phyloP scores from a whole-genome alignment of 2,888 invertebrate genomes.

The Sinodicranocentrus sp. region DNA sequence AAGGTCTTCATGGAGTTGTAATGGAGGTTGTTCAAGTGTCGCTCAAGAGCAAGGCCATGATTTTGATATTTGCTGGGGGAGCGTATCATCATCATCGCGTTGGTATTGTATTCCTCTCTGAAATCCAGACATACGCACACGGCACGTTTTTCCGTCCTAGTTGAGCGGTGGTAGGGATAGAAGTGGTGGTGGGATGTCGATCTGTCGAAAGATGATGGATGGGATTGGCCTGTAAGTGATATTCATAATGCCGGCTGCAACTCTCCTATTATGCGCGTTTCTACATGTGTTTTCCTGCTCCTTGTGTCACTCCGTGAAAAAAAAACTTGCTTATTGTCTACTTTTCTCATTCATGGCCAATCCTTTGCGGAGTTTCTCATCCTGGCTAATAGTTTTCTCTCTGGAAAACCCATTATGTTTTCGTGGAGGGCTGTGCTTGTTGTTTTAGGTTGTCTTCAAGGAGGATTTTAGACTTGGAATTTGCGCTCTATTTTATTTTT shows the following conservation, averaged over 20 bases:
- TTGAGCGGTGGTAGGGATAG: conserved; percentile 23
- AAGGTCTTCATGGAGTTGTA: neutral
- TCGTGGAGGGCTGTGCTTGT: too few species aligned
- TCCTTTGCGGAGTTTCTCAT: too few species aligned
- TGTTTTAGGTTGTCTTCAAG: too few species aligned
- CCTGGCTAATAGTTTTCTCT: too few species aligned
- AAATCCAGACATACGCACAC: too few species aligned
- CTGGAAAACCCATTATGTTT: too few species aligned
- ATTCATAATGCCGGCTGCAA: conserved; percentile 49
- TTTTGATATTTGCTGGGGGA: conserved; percentile 36
- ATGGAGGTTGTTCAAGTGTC: conserved; percentile 40
- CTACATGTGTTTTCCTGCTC: neutral
- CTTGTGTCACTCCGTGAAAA: neutral
- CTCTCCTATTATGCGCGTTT: neutral
- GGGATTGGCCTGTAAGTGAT: conserved; percentile 62
- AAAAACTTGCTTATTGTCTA: too few species aligned
- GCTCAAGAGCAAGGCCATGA: conserved; percentile 44
- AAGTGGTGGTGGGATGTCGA: conserved; percentile 53
- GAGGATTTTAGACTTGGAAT: too few species aligned
- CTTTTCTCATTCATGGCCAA: too few species aligned
- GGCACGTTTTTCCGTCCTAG: conserved; percentile 35
- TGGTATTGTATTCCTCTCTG: too few species aligned
- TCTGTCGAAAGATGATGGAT: conserved; percentile 64
- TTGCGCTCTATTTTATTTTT: too few species aligned
- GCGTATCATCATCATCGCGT: too few species aligned